phyloP scores from a whole-genome alignment of 2,888 invertebrate species.

The Lithodes maja region DNA sequence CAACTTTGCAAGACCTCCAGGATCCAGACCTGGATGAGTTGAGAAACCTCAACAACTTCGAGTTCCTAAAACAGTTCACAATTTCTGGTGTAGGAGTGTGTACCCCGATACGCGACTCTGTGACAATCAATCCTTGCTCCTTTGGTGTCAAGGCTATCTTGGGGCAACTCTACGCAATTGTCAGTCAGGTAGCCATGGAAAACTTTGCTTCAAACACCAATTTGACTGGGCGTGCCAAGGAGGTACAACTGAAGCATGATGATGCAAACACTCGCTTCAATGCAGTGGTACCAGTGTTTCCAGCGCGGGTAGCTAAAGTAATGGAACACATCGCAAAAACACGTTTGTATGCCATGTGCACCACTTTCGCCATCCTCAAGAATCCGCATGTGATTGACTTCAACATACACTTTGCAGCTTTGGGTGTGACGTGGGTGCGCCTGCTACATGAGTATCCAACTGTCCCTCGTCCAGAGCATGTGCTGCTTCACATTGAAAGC shows the following conservation, averaged over 20 bases:
- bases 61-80: slow-evolving; percentile 55
- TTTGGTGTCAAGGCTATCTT: slow-evolving; percentile 42
- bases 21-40: slow-evolving; percentile 42
- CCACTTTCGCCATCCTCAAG: slow-evolving; percentile 60
- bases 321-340: slow-evolving; percentile 47
- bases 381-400: slow-evolving; percentile 62
- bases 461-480: slow-evolving; percentile 39
- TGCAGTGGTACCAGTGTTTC: slow-evolving; percentile 61
- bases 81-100: slow-evolving; percentile 59
- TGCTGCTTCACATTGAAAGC: slow-evolving; percentile 17
- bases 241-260: slow-evolving; percentile 39
- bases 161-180: slow-evolving; percentile 36
- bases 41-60: slow-evolving; percentile 44
- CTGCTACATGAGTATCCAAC: slow-evolving; percentile 51
- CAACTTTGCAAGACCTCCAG: slow-evolving; percentile 50
- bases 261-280: slow-evolving; percentile 53
- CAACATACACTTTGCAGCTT: slow-evolving; percentile 51
- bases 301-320: slow-evolving; percentile 10
- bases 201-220: not conserved
- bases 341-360: slow-evolving; percentile 55
- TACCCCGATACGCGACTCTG: slow-evolving; percentile 50
- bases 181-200: slow-evolving; percentile 52
- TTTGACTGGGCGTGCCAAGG: slow-evolving; percentile 23
- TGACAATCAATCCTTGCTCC: slow-evolving; percentile 60
- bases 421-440: slow-evolving; percentile 52